Evolutionary conservation across 1,140 invertebrate species (phyloP).

Genomic region (Rhagoletis pomonella): DNA sequence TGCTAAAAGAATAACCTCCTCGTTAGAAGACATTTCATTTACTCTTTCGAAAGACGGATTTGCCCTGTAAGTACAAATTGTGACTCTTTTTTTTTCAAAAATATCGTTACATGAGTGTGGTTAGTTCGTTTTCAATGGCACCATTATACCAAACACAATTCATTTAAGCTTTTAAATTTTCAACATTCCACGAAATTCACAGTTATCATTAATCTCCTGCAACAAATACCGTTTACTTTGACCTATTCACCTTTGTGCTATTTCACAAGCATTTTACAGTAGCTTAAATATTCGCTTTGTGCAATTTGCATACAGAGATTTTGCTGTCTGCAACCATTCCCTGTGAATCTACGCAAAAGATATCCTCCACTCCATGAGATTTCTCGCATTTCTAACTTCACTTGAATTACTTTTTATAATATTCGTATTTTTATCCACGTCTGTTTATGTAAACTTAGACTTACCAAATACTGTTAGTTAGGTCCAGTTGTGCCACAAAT

Average conservation of each 20-base stretch:
- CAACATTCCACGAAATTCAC: not conserved
- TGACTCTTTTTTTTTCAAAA: too few relatives aligned
- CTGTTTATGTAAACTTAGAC: conserved; percentile 9
- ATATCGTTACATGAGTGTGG: too few relatives aligned
- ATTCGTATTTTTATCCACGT: not conserved
- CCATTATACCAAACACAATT: too few relatives aligned
- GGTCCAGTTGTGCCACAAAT: conserved; percentile 10
- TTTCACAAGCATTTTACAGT: not conserved
- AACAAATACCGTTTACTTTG: not conserved
- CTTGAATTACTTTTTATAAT: conserved; percentile 35
- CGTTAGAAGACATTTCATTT: too few relatives aligned
- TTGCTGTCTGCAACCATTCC: not conserved
- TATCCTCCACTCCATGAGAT: not conserved
- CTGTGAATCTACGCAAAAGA: conserved; percentile 32
- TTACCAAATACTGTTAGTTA: not conserved
- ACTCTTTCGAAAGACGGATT: too few relatives aligned
- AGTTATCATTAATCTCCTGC: not conserved
- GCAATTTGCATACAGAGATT: not conserved
- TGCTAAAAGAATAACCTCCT: too few relatives aligned
- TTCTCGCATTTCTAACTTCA: not conserved
- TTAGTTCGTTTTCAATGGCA: too few relatives aligned
- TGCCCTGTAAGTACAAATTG: too few relatives aligned
- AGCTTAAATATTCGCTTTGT: not conserved
- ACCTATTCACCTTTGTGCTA: not conserved
- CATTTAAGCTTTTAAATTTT: too few relatives aligned